Percentiles rank a stretch among this genome's conserved stretches.
phyloP scores from a whole-genome alignment of 2,113 vertebrate genomes.

The Halichoerus grypus region DNA sequence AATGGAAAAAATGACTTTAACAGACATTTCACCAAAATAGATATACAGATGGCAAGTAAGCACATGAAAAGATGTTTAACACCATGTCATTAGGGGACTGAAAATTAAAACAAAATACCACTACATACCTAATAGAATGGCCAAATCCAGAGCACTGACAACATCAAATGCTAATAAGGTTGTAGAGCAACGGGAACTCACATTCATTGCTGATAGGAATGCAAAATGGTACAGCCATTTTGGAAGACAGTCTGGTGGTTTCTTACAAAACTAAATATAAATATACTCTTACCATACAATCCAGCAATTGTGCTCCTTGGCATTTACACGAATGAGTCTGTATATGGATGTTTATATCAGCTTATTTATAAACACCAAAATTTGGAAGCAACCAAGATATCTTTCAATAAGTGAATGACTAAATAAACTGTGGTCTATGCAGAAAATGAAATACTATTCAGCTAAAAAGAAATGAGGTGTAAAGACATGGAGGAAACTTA shows the following conservation, averaged over 20 bases:
- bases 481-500: background rate
- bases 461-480: background rate
- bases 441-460: background rate
- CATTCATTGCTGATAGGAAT: background rate
- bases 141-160: background rate
- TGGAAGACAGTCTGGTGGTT: background rate
- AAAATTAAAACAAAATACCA: background rate
- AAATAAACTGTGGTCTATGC: background rate
- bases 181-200: background rate
- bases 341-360: background rate
- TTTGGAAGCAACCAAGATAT: background rate
- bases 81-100: background rate
- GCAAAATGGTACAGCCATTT: background rate
- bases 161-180: background rate
- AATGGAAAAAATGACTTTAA: background rate
- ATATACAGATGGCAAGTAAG: background rate
- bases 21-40: background rate
- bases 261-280: background rate
- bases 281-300: background rate
- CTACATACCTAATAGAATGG: background rate
- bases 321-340: background rate
- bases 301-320: background rate
- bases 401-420: background rate
- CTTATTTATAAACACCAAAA: background rate
- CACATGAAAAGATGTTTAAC: background rate